Base-by-base conservation (phyloP, 2,888 invertebrate genomes). In the Tridacna gigas region DNA sequence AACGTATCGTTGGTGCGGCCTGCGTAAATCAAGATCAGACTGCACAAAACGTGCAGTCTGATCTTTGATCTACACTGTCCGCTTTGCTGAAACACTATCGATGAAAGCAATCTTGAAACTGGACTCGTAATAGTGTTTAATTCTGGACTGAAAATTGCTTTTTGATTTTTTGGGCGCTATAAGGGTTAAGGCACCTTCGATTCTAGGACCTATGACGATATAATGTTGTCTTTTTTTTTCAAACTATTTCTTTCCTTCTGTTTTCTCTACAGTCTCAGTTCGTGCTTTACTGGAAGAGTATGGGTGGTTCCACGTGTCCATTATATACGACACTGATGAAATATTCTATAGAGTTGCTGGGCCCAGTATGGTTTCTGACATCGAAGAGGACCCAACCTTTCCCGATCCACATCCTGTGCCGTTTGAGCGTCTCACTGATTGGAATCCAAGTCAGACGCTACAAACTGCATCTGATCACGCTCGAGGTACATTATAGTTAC, bases 271-370 rank as follows among this genome's bases (percentile, higher is more conserved):
- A 89, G 90, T 80, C 37, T 84, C 88, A n/a, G 83, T 90, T 15
- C 82, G 82, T 51, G 86, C 82, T 0, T 77, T 90, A 18, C 63
- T 90, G 48, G n/a, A 73, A 11, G 66, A 84, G 22, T 90, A 89
- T 75, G 66, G 56, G 18, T 90, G 90, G 90, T 60, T 45, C 56
- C 89, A 90, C 66, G 80, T 88, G 1, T 86, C 88, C 15, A 83
- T 90, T 28, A 82, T 90, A 9, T 90, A 90, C 56, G 90, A 90
- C 66, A 80, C 76, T 25, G 82, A 85, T 22, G 88, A 89, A 65
- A 85, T 90, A 9, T 89, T 89, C 77, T 90, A 88, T 75, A 77
- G 77, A 13, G 75, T 84, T 20, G 87, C 88, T 4, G 90, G 87
- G 22, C 85, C 84, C n/a, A 88, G 83, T 66, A 82, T 90, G 78